Conservation (phyloP, 2,888 invertebrate species). For the Pammene fasciana region DNA sequence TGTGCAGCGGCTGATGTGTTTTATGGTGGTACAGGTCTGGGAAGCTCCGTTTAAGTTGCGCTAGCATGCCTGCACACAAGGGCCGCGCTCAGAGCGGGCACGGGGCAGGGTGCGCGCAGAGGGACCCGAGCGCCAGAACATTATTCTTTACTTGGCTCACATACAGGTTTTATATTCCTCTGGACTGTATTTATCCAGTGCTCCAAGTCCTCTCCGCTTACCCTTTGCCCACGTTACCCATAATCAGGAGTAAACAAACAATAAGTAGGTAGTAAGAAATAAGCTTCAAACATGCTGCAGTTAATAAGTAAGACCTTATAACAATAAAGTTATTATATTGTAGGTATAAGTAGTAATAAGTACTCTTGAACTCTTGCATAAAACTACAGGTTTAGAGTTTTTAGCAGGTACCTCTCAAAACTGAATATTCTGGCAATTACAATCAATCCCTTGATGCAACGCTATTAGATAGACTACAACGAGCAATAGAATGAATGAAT, state of each 20-base stretch:
- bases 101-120: constrained; percentile 58
- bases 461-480: not conserved
- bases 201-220: constrained; percentile 24
- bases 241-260: constrained; percentile 64
- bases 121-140: constrained; percentile 41
- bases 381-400: constrained; percentile 25
- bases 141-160: not conserved
- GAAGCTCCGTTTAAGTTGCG: constrained; percentile 94
- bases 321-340: constrained; percentile 27
- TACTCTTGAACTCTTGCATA: constrained; percentile 30
- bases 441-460: not conserved
- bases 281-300: constrained; percentile 76
- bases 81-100: constrained; percentile 81
- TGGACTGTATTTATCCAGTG: not conserved
- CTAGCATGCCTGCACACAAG: constrained; percentile 92
- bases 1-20: constrained; percentile 90
- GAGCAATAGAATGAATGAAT: constrained; percentile 17
- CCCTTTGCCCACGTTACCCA: constrained; percentile 64
- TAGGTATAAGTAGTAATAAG: too few species aligned
- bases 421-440: not conserved
- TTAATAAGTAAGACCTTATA: constrained; percentile 57
- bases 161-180: not conserved
- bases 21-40: constrained; percentile 91
- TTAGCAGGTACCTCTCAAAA: constrained; percentile 18
- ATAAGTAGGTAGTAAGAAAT: constrained; percentile 62